Evolutionary conservation across 2,888 invertebrate species (phyloP), one percentile per base, ranked within the genome.

Genomic region (Aphelenchoides bicaudatus): DNA sequence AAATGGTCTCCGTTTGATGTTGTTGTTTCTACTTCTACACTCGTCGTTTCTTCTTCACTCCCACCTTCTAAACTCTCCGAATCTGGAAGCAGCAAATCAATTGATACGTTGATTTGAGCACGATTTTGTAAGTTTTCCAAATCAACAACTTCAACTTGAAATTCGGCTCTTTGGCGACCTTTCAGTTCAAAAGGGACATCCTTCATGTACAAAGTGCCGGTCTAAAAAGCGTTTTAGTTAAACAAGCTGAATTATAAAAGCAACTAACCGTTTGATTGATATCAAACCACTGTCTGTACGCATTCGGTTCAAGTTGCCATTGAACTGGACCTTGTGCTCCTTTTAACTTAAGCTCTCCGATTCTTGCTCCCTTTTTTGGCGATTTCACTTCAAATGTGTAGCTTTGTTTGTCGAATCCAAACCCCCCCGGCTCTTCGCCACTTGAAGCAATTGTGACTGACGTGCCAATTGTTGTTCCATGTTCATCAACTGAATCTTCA

Each of bases 201-300:
- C 30, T 55, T 46, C 31, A 62, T 31, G 49, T 60, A 62, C 37
- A 62, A 39, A 21, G 21, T 47, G 23, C 25, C 19, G 13, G 46
- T 62, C 57, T 61, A 27, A 19, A 27, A 28, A n/a, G 10, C 13
- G n/a, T 39, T 21, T 10, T n/a, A 19, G 43, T 43, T n/a, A n/a
- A 19, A 21, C 43, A 10, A 43, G 43, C 43, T 6, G 6, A 6
- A 39, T 6, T 8, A n/a, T n/a, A n/a, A n/a, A n/a, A n/a, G n/a
- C n/a, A n/a, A n/a, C 39, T n/a, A 37, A 71, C 71, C 21, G 51
- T 34, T 13, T 52, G 21, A 28, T 67, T 65, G 27, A 74, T 56
- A 19, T 59, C 61, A 58, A 74, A 74, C 23, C 73, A 65, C 30
- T 68, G 63, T 13, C 67, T 56, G 54, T 70, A 74, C 39, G 72